Conservation (phyloP, 2,888 invertebrate species). For the Orthosia gracilis region DNA sequence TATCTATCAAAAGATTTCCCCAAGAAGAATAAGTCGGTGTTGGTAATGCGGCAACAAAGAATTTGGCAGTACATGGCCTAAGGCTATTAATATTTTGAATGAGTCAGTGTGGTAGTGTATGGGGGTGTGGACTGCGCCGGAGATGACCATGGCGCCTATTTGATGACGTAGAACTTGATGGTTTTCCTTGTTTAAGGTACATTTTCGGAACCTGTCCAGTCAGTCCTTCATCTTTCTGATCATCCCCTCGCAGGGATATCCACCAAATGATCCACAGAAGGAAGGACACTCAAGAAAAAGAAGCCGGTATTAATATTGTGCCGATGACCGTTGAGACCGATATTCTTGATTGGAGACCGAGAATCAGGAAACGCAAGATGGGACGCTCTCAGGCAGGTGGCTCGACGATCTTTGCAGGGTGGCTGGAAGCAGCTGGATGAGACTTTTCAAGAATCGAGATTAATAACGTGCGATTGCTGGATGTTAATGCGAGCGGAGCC, state of each 20-base stretch:
- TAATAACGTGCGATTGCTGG: too few species aligned
- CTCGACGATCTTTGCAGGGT: too few species aligned
- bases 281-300: not conserved
- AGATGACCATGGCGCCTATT: not conserved
- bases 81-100: not conserved
- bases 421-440: too few species aligned
- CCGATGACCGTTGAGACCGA: not conserved
- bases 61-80: slow-evolving; percentile 43
- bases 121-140: not conserved
- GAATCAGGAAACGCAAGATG: too few species aligned
- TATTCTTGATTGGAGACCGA: too few species aligned
- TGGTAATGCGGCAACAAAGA: slow-evolving; percentile 39
- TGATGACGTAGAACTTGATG: not conserved
- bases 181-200: not conserved
- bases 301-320: not conserved
- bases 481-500: too few species aligned
- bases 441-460: too few species aligned
- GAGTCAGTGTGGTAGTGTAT: slow-evolving; percentile 30
- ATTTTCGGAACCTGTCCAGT: not conserved
- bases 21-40: not conserved
- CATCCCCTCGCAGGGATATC: too few species aligned
- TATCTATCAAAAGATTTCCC: not conserved
- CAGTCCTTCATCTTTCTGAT: not conserved
- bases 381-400: too few species aligned
- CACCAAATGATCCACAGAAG: too few species aligned